Percentiles rank a stretch among this genome's conserved stretches.
Evolutionary conservation across 2,113 vertebrate species (phyloP).

Genomic region (Charadrius vociferus): DNA sequence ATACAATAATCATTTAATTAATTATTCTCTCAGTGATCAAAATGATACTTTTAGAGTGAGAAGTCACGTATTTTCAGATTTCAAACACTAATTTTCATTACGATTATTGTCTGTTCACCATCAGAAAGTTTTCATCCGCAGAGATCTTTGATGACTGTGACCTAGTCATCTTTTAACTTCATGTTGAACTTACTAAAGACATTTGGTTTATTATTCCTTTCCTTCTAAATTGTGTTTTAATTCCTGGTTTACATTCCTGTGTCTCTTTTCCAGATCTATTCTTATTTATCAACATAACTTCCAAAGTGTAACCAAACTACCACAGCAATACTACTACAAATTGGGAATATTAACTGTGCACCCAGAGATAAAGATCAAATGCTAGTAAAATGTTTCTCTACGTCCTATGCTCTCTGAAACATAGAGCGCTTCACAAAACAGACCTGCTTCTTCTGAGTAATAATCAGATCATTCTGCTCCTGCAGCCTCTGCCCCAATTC

Average conservation of each 20-base stretch:
- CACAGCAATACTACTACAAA: background rate
- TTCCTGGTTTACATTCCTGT: background rate
- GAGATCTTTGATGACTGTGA: background rate
- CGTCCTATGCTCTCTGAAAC: background rate
- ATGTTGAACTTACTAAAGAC: background rate
- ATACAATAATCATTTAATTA: background rate
- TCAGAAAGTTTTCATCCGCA: background rate
- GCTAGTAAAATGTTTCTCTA: background rate
- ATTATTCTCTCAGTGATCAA: background rate
- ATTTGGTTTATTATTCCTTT: background rate
- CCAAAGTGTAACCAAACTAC: background rate
- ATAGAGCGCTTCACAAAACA: background rate
- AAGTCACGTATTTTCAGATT: background rate
- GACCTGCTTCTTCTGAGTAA: constrained; percentile 84
- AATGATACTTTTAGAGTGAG: background rate
- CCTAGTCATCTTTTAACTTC: background rate
- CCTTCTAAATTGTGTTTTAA: background rate
- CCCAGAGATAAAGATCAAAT: background rate
- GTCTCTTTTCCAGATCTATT: background rate
- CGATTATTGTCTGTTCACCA: background rate
- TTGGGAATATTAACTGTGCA: background rate
- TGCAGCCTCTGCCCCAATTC: constrained; percentile 80
- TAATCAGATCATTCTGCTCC: constrained; percentile 84
- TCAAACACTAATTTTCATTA: background rate
- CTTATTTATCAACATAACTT: background rate